phyloP scores from a whole-genome alignment of 1,140 invertebrate species.

The Anastatus disparis region DNA sequence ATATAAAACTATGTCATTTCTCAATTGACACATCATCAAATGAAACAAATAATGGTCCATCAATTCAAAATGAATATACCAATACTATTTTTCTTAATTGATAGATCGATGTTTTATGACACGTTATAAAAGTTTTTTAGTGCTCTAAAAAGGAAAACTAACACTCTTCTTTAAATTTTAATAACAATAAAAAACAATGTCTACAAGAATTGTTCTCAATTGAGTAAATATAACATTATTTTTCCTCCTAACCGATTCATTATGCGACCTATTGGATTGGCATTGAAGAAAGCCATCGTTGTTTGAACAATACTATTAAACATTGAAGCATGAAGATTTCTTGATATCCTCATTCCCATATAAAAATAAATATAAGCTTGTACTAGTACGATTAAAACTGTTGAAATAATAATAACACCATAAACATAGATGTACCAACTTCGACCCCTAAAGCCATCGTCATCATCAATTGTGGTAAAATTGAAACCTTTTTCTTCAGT shows the following conservation, averaged over 20 bases:
- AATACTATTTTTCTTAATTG: too few relatives aligned
- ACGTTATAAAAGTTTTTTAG: too few relatives aligned
- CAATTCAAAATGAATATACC: too few relatives aligned
- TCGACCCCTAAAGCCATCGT: constrained; percentile 38
- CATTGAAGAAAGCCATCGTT: constrained; percentile 86
- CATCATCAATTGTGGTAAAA: neutral
- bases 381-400: constrained; percentile 69
- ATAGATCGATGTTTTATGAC: too few relatives aligned
- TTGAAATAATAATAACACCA: constrained; percentile 69
- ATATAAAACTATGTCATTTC: too few relatives aligned
- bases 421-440: constrained; percentile 53
- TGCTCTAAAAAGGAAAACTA: too few relatives aligned
- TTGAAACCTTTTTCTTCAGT: constrained; percentile 39
- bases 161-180: neutral
- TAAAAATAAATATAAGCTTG: constrained; percentile 75
- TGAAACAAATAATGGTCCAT: too few relatives aligned
- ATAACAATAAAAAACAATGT: too few relatives aligned
- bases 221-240: too few relatives aligned
- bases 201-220: too few relatives aligned
- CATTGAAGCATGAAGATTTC: constrained; percentile 81
- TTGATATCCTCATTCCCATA: constrained; percentile 78
- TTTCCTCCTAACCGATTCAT: constrained; percentile 79
- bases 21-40: too few relatives aligned
- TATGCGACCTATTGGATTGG: constrained; percentile 80
- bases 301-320: constrained; percentile 80